Conservation (phyloP, 1,140 invertebrate species). For the Panagrolaimus sp. region DNA sequence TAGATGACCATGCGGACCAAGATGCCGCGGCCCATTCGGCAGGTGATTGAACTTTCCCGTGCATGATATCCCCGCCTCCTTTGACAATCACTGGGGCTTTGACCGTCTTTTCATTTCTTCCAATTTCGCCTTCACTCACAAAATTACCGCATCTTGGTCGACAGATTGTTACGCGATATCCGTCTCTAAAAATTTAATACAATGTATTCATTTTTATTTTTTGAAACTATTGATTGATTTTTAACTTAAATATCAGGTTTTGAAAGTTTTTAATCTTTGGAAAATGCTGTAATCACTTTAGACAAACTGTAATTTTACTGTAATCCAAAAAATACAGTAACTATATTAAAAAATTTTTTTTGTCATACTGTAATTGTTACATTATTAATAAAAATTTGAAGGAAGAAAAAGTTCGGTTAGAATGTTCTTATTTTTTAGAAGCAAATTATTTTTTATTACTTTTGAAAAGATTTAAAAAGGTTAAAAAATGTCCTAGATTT, state of each 20-base stretch:
- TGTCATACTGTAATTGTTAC: no score
- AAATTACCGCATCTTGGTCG: constrained; percentile 54
- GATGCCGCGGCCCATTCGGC: constrained; percentile 49
- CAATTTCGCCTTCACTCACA: constrained; percentile 39
- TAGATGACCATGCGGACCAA: constrained; percentile 54
- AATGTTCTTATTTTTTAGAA: no score
- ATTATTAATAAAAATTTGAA: no score
- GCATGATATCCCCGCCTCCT: constrained; percentile 12
- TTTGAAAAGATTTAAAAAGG: no score
- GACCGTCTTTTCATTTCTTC: constrained; percentile 29
- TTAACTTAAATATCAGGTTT: constrained; percentile 3
- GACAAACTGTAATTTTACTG: no score
- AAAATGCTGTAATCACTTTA: no score
- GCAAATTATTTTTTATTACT: no score
- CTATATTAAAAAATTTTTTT: no score
- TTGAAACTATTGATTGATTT: constrained; percentile 17
- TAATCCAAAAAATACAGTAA: no score
- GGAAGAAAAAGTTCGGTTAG: no score
- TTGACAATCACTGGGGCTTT: constrained; percentile 21
- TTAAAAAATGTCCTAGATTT: not conserved
- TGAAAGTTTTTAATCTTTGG: no score
- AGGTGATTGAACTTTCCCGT: constrained; percentile 23
- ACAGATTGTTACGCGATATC: constrained; percentile 59
- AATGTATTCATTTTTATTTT: constrained; percentile 17
- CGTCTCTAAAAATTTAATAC: constrained; percentile 44